Evolutionary conservation across 2,888 invertebrate genomes (phyloP).

Genomic region (Phalera bucephala): DNA sequence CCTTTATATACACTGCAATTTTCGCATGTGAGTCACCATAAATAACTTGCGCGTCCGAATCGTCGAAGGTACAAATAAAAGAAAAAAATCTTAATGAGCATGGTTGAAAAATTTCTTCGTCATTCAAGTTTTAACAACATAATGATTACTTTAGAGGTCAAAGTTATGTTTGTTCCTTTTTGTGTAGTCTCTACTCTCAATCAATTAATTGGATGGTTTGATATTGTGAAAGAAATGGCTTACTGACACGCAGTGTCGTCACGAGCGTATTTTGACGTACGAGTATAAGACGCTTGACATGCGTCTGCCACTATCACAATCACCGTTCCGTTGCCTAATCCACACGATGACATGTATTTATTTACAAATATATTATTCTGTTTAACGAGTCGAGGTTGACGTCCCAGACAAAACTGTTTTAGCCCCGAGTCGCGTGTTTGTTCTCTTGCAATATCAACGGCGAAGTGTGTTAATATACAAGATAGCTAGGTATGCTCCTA

Average conservation of each 20-base stretch:
- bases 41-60: conserved; percentile 35
- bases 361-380: conserved; percentile 37
- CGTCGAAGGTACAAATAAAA: conserved; percentile 26
- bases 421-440: conserved; percentile 37
- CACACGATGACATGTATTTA: conserved; percentile 44
- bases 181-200: conserved; percentile 27
- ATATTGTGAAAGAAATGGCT: conserved; percentile 22
- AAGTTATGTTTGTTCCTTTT: conserved; percentile 23
- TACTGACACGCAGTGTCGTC: conserved; percentile 35
- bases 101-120: conserved; percentile 27
- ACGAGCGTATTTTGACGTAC: conserved; percentile 37
- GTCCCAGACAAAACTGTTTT: conserved; percentile 27
- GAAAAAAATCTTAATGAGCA: conserved; percentile 18
- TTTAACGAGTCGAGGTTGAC: conserved; percentile 34
- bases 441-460: conserved; percentile 40
- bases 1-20: conserved; percentile 62
- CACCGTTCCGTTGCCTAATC: conserved; percentile 41
- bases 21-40: conserved; percentile 62
- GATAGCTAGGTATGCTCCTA: conserved; percentile 56
- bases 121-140: conserved; percentile 37
- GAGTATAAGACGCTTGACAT: conserved; percentile 38
- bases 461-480: conserved; percentile 50
- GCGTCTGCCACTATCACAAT: conserved; percentile 41
- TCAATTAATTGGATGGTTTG: conserved; percentile 28
- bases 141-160: conserved; percentile 32